These are phyloP conservation scores for Boleophthalmus pectinirostris DNA, from an alignment of 2,113 vertebrate species.

Conservation along the genomic window DNA sequence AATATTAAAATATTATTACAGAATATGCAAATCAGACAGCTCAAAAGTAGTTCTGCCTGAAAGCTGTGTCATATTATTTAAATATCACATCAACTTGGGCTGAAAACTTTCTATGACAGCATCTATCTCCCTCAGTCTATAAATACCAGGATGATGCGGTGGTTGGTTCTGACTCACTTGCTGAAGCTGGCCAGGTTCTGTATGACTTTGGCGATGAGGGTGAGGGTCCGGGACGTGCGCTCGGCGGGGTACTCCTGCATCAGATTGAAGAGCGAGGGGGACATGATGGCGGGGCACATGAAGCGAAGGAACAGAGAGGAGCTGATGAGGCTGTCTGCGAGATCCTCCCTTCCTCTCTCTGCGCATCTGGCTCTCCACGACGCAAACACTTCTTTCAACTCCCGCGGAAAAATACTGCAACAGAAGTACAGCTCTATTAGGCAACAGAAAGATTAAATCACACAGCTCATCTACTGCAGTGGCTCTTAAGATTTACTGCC, in stretches of 20 bases:
- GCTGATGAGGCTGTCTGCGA: conserved; percentile 94
- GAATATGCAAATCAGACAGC: background rate
- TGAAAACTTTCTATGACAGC: background rate
- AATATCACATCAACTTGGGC: background rate
- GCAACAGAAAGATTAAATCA: conserved; percentile 3
- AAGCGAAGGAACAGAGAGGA: conserved; percentile 95
- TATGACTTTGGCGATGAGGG: conserved; percentile 98
- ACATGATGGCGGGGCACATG: conserved; percentile 96
- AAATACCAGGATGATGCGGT: background rate
- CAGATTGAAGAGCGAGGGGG: conserved; percentile 93
- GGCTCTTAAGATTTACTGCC: background rate
- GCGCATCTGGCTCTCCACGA: conserved; percentile 95
- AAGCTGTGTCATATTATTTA: background rate
- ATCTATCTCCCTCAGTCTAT: background rate
- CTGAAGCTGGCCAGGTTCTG: conserved; percentile 98
- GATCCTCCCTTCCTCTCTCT: conserved; percentile 92
- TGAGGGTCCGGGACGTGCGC: conserved; percentile 93
- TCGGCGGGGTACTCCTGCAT: conserved; percentile 97
- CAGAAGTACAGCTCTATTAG: conserved; percentile 7
- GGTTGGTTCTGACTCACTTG: conserved; percentile 84
- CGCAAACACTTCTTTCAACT: conserved; percentile 96
- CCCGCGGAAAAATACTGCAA: conserved; percentile 93
- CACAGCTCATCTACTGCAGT: background rate
- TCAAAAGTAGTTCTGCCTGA: background rate
- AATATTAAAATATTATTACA: background rate